Evolutionary conservation across 2,888 invertebrate species (phyloP).

Genomic region (Pilophorus perplexus): DNA sequence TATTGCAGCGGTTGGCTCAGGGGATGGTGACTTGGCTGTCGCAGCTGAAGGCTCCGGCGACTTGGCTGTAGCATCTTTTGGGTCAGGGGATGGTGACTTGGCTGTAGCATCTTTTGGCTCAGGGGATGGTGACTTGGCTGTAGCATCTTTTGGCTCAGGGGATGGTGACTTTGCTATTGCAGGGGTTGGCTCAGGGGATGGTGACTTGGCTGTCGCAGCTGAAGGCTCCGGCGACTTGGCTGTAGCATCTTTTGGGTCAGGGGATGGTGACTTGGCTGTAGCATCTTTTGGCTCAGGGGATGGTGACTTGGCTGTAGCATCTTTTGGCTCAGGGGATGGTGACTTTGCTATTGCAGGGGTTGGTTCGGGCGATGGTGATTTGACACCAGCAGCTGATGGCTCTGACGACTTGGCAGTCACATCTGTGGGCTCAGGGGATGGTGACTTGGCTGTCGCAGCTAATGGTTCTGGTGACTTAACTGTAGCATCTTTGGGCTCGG

Average conservation of each 20-base stretch:
- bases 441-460: constrained; percentile 3
- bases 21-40: constrained; percentile 4
- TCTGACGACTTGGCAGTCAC: neutral
- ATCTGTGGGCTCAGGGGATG: constrained; percentile 14
- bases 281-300: constrained; percentile 2
- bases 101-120: neutral
- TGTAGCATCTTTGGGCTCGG: neutral
- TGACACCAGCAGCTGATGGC: neutral
- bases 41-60: neutral
- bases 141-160: neutral
- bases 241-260: neutral
- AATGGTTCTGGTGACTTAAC: constrained; percentile 9
- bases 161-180: constrained; percentile 3
- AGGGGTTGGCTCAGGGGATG: neutral
- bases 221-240: neutral
- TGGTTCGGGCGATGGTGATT: constrained; percentile 1
- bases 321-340: neutral
- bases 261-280: neutral
- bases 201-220: neutral
- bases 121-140: neutral
- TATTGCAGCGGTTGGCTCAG: neutral
- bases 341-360: neutral
- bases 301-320: neutral
- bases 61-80: neutral
- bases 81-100: constrained; percentile 27